These are phyloP conservation scores for Ceratina australensis DNA, from an alignment of 1,140 invertebrate genomes.

Conservation along the genomic window DNA sequence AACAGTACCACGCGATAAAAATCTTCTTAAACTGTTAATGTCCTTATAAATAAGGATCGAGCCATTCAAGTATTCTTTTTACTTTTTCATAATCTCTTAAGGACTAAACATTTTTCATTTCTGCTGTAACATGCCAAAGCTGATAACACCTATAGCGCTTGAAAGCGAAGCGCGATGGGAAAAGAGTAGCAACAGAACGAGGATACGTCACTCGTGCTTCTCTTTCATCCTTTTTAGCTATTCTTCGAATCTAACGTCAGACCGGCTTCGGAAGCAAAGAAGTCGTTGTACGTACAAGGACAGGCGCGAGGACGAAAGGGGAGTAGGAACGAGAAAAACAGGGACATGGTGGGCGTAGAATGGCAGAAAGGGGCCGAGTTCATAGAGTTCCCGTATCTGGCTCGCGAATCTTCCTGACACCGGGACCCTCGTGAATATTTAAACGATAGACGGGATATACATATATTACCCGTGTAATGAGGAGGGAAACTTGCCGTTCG, in stretches of 20 bases:
- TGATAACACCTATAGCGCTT: not conserved
- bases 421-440: conserved; percentile 66
- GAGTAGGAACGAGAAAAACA: conserved; percentile 34
- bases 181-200: conserved; percentile 25
- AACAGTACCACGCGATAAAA: not conserved
- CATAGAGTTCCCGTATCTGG: conserved; percentile 43
- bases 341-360: conserved; percentile 34
- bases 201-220: conserved; percentile 25
- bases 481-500: conserved; percentile 35
- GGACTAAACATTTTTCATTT: no score
- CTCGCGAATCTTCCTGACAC: conserved; percentile 56
- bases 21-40: not conserved
- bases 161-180: conserved; percentile 29
- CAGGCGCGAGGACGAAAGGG: conserved; percentile 1
- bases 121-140: no score
- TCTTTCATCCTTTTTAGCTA: conserved; percentile 7
- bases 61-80: no score
- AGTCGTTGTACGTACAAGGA: conserved; percentile 35
- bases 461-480: conserved; percentile 66
- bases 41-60: no score
- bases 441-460: conserved; percentile 66
- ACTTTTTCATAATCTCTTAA: no score
- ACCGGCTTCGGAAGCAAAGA: conserved; percentile 7
- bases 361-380: conserved; percentile 38
- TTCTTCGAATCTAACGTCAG: conserved; percentile 28